Conservation (phyloP, 2,113 vertebrate genomes). For the Bombycilla garrulus region DNA sequence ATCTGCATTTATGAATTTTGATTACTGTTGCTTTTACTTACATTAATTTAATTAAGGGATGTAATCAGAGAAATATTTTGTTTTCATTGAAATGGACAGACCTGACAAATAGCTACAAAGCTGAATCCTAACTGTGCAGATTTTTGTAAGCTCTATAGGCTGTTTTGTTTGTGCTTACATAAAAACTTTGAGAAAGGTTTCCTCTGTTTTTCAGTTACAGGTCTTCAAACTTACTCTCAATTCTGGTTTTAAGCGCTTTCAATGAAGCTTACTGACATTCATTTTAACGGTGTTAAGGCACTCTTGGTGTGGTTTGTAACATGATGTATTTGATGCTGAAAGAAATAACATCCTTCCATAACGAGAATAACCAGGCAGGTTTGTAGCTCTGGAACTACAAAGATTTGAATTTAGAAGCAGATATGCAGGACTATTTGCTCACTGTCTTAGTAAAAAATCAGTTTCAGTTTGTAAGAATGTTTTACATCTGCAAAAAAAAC, state of each 20-base stretch:
- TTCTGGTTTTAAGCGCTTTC: background rate
- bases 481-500: background rate
- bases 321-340: background rate
- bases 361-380: background rate
- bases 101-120: background rate
- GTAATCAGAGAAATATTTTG: background rate
- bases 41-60: background rate
- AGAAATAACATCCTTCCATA: background rate
- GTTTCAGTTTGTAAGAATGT: background rate
- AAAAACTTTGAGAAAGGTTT: background rate
- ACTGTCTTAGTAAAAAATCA: background rate
- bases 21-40: background rate
- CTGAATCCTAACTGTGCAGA: background rate
- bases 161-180: background rate
- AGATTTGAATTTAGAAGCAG: background rate
- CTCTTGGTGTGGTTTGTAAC: background rate
- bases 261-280: background rate
- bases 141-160: background rate
- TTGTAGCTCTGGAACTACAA: background rate
- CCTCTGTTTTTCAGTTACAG: background rate
- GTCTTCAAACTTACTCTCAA: background rate
- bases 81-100: background rate
- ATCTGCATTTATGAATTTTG: background rate
- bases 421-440: background rate
- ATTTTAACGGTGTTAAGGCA: background rate